Base-by-base conservation (phyloP, 2,113 vertebrate genomes). In the Tamias sibiricus region DNA sequence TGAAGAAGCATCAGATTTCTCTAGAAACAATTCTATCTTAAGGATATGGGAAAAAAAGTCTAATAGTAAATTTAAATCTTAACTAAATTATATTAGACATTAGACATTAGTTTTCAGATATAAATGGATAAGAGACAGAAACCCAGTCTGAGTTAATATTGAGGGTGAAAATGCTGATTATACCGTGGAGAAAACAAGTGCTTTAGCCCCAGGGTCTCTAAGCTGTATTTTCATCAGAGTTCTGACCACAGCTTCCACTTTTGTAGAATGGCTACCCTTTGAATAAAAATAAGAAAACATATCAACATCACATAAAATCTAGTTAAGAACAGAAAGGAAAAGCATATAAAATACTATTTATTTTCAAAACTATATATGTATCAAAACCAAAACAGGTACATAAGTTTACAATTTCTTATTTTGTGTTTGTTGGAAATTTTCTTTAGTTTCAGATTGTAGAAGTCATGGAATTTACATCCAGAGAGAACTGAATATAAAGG, bases 251-350 rank as follows among this genome's bases (percentile, higher is more conserved):
- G 99, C 99, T 98, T 99, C 99, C 95, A 99, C 99, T 98, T 99
- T 99, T 93, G 99, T 99, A 4, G 99, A 99, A 97, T 99, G 99
- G 96, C 99, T 99, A 97, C 99, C 99, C 99, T 99, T 98, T 96
- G 93, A 83, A 98, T 52, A 98, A 24, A 87, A 89, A 93, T 88
- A 92, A 87, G 75, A 97, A 94, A 91, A 77, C 49, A 77, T 1
- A 69, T 95, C 35, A 97, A 4, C 54, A 95, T 5, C 40, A 94
- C 74, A 83, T 30, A 37, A 3, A 68, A 89, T 96, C 87, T 87
- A 91, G 75, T 44, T 59, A 90, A 81, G 9, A 37, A 64, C 1
- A n/a, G 8, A 71, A 95, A 62, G 20, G 37, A 95, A 66, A 83
- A 42, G 17, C 35, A 66, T 6, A 74, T 4, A 57, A 82, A 74